Percentiles rank a stretch among this genome's conserved stretches.
These are phyloP conservation scores for Petaurus breviceps DNA, from an alignment of 2,113 vertebrate genomes.

Conservation along the genomic window DNA sequence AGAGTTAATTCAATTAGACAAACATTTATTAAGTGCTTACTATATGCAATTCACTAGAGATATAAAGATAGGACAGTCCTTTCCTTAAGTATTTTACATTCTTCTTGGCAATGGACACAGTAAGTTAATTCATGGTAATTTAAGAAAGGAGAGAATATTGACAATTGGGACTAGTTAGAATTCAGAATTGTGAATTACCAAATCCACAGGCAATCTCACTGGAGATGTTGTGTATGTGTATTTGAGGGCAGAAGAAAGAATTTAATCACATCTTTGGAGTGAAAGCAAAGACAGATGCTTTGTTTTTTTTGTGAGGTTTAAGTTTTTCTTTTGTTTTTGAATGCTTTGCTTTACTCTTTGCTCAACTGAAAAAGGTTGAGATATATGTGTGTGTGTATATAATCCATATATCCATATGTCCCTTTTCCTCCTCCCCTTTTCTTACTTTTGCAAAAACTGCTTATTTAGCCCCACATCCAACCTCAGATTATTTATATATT, in stretches of 20 bases:
- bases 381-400: not conserved
- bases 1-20: no score
- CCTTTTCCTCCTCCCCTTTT: constrained; percentile 30
- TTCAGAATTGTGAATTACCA: not conserved
- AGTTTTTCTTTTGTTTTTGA: not conserved
- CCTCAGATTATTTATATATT: constrained; percentile 39
- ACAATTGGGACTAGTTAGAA: not conserved
- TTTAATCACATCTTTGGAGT: not conserved
- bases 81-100: not conserved
- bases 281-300: not conserved
- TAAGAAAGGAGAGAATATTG: not conserved
- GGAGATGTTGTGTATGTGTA: not conserved
- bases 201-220: not conserved
- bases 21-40: no score
- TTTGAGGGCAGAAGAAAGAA: not conserved
- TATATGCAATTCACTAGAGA: not conserved
- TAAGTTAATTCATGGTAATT: not conserved
- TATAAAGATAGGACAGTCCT: not conserved
- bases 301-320: not conserved
- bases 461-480: constrained; percentile 22
- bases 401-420: not conserved
- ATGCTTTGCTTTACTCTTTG: not conserved
- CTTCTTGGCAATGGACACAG: not conserved
- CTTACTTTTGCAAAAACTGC: not conserved
- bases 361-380: not conserved